Evolutionary conservation across 2,888 invertebrate genomes (phyloP).

Genomic region (Epirrhoe alternata): DNA sequence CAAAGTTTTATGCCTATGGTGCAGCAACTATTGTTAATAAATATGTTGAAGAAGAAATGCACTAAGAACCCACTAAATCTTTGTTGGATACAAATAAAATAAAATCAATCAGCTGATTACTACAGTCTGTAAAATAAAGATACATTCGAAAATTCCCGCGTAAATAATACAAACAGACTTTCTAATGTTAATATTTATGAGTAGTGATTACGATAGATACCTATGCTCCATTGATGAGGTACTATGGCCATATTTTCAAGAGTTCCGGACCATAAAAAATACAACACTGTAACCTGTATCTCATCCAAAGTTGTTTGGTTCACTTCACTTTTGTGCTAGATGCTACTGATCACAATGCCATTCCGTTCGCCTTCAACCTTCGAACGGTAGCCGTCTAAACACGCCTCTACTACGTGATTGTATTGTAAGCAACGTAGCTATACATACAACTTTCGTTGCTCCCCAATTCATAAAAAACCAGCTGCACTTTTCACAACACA

Average conservation of each 20-base stretch:
- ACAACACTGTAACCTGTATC: constrained; percentile 10
- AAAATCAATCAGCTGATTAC: neutral
- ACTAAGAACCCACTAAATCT: neutral
- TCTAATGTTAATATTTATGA: neutral
- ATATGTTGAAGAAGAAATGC: neutral
- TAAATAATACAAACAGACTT: neutral
- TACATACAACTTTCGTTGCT: neutral
- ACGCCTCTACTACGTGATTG: constrained; percentile 26
- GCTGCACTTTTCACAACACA: constrained; percentile 39
- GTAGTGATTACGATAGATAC: neutral
- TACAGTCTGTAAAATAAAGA: neutral
- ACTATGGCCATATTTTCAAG: constrained; percentile 16
- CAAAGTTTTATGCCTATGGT: neutral
- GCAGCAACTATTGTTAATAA: neutral
- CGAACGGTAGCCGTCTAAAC: neutral
- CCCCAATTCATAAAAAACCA: constrained; percentile 18
- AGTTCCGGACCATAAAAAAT: constrained; percentile 6
- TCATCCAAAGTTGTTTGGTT: neutral
- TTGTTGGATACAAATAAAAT: neutral
- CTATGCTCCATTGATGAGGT: constrained; percentile 17
- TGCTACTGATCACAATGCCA: constrained; percentile 25
- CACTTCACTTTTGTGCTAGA: neutral
- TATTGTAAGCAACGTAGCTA: constrained; percentile 5
- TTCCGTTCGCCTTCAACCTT: constrained; percentile 38
- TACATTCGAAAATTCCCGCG: constrained; percentile 8